Percentiles rank a stretch among this genome's conserved stretches.
These are phyloP conservation scores for Alethe castanea DNA, from an alignment of 2,113 vertebrate species.

Conservation along the genomic window DNA sequence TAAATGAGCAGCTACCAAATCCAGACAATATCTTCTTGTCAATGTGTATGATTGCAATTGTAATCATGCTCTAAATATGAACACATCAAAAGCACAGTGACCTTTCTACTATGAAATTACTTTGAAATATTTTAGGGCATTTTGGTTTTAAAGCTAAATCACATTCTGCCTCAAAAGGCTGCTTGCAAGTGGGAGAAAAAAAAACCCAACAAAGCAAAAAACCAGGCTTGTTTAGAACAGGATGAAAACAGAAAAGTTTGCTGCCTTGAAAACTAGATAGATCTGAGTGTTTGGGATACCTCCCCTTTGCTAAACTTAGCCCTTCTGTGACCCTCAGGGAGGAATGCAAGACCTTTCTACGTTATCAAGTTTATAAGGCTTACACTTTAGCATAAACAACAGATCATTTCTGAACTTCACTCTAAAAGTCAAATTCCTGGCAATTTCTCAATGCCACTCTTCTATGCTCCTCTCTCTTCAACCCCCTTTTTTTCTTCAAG, in stretches of 20 bases:
- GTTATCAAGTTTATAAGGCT: slow-evolving; percentile 58
- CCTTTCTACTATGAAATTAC: slow-evolving; percentile 48
- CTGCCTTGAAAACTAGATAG: not conserved
- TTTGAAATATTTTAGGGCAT: slow-evolving; percentile 11
- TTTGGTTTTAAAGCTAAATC: slow-evolving; percentile 4
- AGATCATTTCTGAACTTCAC: slow-evolving; percentile 23
- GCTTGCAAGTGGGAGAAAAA: not conserved
- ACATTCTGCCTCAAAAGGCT: not conserved
- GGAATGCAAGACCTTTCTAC: slow-evolving; percentile 50
- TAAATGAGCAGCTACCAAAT: slow-evolving; percentile 49
- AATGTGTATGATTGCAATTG: slow-evolving; percentile 12
- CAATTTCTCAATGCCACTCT: slow-evolving; percentile 11
- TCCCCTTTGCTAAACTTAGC: slow-evolving; percentile 34
- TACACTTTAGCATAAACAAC: slow-evolving; percentile 53
- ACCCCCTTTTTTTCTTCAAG: not conserved
- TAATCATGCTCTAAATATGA: slow-evolving; percentile 29
- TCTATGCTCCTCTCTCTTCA: not conserved
- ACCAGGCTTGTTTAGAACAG: not conserved
- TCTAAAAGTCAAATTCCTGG: slow-evolving; percentile 38
- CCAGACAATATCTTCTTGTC: slow-evolving; percentile 34
- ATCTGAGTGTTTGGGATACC: not conserved
- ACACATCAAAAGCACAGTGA: not conserved
- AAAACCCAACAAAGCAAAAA: not conserved
- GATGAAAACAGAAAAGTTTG: not conserved
- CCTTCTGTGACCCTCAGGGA: slow-evolving; percentile 33